These are phyloP conservation scores for Folsomia candida DNA, from an alignment of 2,888 invertebrate species.

Conservation along the genomic window DNA sequence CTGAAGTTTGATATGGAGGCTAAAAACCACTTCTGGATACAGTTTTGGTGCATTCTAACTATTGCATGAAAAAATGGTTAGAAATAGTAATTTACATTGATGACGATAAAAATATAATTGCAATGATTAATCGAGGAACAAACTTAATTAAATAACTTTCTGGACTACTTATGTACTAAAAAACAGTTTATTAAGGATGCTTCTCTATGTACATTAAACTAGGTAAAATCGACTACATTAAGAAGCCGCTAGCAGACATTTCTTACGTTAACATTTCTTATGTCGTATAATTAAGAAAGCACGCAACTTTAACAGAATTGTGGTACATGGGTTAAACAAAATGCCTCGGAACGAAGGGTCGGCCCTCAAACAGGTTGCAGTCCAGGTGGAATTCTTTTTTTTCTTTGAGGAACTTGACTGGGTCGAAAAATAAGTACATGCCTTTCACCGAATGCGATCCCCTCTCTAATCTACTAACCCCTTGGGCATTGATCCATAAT, in stretches of 20 bases:
- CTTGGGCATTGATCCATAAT: constrained; percentile 98
- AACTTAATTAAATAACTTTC: too few relatives aligned
- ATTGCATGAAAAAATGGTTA: too few relatives aligned
- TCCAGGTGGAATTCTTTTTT: constrained; percentile 98
- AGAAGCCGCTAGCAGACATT: not conserved
- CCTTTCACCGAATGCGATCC: constrained; percentile 95
- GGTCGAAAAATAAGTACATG: constrained; percentile 99
- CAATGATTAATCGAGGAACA: too few relatives aligned
- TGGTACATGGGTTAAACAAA: constrained; percentile 55
- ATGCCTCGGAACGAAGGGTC: constrained; percentile 72
- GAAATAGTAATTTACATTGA: too few relatives aligned
- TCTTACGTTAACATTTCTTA: not conserved
- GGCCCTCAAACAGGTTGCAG: constrained; percentile 96
- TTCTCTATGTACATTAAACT: not conserved
- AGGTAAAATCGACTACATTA: not conserved
- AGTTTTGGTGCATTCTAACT: too few relatives aligned
- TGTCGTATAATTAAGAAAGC: not conserved
- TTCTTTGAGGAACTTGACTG: constrained; percentile 97
- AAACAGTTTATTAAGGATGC: constrained; percentile 9
- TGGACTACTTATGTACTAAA: too few relatives aligned
- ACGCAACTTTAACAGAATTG: constrained; percentile 36
- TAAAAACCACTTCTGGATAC: too few relatives aligned
- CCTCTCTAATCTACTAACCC: constrained; percentile 90
- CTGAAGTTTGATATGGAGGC: too few relatives aligned
- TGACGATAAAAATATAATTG: too few relatives aligned